Evolutionary conservation across 2,888 invertebrate genomes (phyloP).

Genomic region (Cantharis rustica): DNA sequence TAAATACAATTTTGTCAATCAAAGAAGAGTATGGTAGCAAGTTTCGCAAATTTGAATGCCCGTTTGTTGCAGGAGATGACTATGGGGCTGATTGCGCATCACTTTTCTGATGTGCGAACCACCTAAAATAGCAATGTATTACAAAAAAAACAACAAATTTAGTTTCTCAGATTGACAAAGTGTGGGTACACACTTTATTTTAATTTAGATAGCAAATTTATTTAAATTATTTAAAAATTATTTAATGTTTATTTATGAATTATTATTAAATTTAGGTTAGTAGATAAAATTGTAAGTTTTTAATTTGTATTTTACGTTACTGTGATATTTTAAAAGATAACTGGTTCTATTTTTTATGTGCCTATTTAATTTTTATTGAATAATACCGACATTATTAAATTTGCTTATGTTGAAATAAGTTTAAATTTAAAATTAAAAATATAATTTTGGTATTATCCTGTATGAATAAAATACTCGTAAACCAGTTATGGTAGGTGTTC

Average conservation of each 20-base stretch:
- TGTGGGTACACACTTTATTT: not conserved
- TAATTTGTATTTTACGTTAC: constrained; percentile 24
- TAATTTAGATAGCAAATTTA: constrained; percentile 16
- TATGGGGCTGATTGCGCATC: not conserved
- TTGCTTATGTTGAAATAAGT: not conserved
- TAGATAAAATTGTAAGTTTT: constrained; percentile 3
- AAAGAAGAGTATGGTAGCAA: not conserved
- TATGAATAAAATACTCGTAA: not conserved
- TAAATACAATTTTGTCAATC: not conserved
- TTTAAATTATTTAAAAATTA: constrained; percentile 21
- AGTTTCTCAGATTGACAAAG: not conserved
- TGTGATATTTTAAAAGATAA: constrained; percentile 32
- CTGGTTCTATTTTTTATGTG: not conserved
- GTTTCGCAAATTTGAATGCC: not conserved
- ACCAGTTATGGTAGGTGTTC: not conserved
- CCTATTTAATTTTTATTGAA: not conserved
- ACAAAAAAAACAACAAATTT: not conserved
- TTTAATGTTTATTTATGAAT: constrained; percentile 12
- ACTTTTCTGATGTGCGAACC: not conserved
- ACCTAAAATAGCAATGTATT: not conserved
- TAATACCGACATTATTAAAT: not conserved
- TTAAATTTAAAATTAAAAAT: not conserved
- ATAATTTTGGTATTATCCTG: not conserved
- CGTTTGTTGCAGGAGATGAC: not conserved
- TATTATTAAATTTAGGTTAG: constrained; percentile 5